phyloP scores from a whole-genome alignment of 2,113 vertebrate genomes.

The Cebus imitator region DNA sequence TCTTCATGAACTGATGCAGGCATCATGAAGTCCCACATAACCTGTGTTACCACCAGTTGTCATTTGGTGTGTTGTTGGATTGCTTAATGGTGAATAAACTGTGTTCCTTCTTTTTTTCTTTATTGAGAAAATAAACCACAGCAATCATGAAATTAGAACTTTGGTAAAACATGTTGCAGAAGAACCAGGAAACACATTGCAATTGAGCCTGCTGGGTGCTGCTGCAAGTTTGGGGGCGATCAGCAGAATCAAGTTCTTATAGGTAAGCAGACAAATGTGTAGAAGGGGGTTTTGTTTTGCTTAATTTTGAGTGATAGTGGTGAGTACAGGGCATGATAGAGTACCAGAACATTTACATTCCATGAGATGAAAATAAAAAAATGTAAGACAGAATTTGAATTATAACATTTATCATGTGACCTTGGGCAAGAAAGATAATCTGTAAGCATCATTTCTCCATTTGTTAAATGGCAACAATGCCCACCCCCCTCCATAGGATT shows the following conservation, averaged over 20 bases:
- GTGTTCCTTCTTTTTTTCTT: not conserved
- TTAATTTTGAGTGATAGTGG: not conserved
- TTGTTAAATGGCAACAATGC: not conserved
- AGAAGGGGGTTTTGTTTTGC: not conserved
- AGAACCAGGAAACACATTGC: not conserved
- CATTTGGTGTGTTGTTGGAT: not conserved
- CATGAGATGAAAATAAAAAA: not conserved
- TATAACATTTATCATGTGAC: not conserved
- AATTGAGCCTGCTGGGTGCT: not conserved
- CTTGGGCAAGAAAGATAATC: not conserved
- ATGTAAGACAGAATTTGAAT: not conserved
- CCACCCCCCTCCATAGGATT: not conserved
- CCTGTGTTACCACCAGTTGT: not conserved
- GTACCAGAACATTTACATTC: not conserved
- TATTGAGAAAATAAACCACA: slow-evolving; percentile 63
- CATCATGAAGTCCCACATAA: accelerated
- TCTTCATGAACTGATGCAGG: not conserved
- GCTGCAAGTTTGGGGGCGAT: not conserved
- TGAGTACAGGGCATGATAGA: not conserved
- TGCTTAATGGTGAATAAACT: not conserved
- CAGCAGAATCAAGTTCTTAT: not conserved
- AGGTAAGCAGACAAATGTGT: not conserved
- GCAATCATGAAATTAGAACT: not conserved
- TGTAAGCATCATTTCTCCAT: not conserved
- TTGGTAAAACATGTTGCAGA: slow-evolving; percentile 29